Evolutionary conservation across 1,140 invertebrate species (phyloP), one percentile per base, ranked within the genome.

Genomic region (Oedothorax gibbosus): DNA sequence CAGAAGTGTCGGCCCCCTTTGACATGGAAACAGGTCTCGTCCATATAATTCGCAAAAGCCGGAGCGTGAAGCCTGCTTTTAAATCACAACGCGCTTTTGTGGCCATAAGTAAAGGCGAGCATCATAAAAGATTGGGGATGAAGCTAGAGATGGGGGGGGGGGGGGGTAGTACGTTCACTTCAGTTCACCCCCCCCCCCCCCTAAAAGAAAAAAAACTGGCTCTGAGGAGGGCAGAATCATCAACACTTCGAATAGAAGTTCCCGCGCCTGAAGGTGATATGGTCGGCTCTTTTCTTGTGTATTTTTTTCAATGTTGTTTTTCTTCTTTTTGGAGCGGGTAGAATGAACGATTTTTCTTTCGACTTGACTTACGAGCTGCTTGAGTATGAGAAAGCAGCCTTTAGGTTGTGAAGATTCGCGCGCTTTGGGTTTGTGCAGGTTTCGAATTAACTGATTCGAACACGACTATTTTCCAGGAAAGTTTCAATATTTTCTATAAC

Each of bases 71-170:
- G 77, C 68, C 77, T 79, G 77, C 64, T 68, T 79, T 35, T 79
- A 79, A 79, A 79, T 79, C 77, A 79, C 77, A 18, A 65, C 62
- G 57, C 77, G 49, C 62, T 68, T 79, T 79, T 79, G 62, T 68
- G 62, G 64, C n/a, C 20, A 71, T 49, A 71, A 35, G 35, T 2
- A 35, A 35, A 35, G 35, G 35, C 35, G 51, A 62, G 60, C 75
- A 60, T 65, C 75, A 77, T 77, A 77, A 77, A 64, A 65, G 60
- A 21, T 50, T 12, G 21, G 5, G n/a, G n/a, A 12, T 68, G 21
- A 11, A 12, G 4, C 14, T 35, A 35, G 35, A 35, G 35, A 35
- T 35, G 35, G 35, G 35, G 35, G 35, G 35, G 35, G 35, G 35
- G 35, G 35, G 35, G 35, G 35, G 35, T 35, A 35, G 69, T 71